phyloP scores from a whole-genome alignment of 92 coral and sea anemone genomes.

The Hydrozoanthus gracilis region DNA sequence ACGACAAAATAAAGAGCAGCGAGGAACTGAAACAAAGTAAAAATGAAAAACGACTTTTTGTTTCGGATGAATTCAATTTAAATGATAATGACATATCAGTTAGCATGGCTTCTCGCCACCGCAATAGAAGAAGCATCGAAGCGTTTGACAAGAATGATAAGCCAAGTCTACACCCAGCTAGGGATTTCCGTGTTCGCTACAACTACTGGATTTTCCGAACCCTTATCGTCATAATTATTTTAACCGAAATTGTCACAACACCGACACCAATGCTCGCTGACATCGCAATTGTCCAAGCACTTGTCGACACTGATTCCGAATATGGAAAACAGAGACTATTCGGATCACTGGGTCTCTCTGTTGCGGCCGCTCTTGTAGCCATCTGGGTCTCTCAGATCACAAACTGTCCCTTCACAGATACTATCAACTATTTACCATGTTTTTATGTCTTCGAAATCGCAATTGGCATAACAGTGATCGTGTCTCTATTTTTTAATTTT shows the following conservation, averaged over 20 bases:
- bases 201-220: slow-evolving; percentile 83
- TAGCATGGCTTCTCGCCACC: slow-evolving; percentile 2
- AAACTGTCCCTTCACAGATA: slow-evolving; percentile 77
- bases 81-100: slow-evolving; percentile 1
- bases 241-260: slow-evolving; percentile 85
- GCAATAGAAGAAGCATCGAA: slow-evolving; percentile 32
- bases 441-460: slow-evolving; percentile 83
- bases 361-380: slow-evolving; percentile 80
- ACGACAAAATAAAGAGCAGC: background rate
- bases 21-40: background rate
- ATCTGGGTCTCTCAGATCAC: slow-evolving; percentile 69
- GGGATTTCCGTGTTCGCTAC: slow-evolving; percentile 75
- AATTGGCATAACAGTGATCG: slow-evolving; percentile 74
- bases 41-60: background rate
- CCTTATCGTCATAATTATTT: slow-evolving; percentile 72
- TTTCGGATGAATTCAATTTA: background rate
- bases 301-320: slow-evolving; percentile 76
- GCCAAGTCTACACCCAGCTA: slow-evolving; percentile 65
- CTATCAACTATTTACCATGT: slow-evolving; percentile 80
- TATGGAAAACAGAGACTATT: slow-evolving; percentile 85
- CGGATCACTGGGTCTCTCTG: slow-evolving; percentile 78
- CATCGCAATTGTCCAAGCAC: slow-evolving; percentile 77
- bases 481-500: slow-evolving; percentile 77
- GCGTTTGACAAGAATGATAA: slow-evolving; percentile 30
- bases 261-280: slow-evolving; percentile 94